A percentile compares a stretch with the other conserved stretches of the same genome.
Evolutionary conservation across 2,888 invertebrate species (phyloP).

Genomic region (Idaea aversata): DNA sequence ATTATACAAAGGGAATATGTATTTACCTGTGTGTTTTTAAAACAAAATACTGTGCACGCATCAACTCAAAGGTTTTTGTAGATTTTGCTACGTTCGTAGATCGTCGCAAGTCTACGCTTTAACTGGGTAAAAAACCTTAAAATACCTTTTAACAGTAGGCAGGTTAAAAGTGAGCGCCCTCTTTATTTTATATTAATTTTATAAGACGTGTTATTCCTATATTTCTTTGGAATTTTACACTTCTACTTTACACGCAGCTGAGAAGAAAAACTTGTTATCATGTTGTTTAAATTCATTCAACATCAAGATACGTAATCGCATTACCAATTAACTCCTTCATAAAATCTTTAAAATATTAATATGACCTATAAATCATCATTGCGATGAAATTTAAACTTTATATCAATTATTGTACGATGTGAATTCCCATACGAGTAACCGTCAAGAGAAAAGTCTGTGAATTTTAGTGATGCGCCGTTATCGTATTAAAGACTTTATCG

Average conservation of each 20-base stretch:
- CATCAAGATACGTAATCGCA: constrained; percentile 17
- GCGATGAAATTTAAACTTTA: constrained; percentile 43
- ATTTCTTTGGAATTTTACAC: no score
- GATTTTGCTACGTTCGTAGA: neutral
- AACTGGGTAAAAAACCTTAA: neutral
- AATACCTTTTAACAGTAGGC: neutral
- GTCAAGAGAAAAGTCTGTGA: constrained; percentile 29
- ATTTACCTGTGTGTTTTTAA: neutral
- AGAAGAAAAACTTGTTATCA: no score
- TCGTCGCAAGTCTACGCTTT: neutral
- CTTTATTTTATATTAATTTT: neutral
- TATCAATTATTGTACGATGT: constrained; percentile 24
- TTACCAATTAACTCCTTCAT: constrained; percentile 40
- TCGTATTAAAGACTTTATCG: constrained; percentile 62
- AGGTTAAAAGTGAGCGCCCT: neutral
- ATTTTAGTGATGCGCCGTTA: constrained; percentile 39
- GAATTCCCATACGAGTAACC: constrained; percentile 35
- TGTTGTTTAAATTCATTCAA: neutral
- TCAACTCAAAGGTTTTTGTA: neutral
- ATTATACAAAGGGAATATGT: no score
- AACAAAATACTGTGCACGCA: neutral
- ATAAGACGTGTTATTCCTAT: no score
- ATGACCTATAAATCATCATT: constrained; percentile 41
- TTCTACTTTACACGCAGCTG: no score
- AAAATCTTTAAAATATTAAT: constrained; percentile 45